Evolutionary conservation across 2,797 vertebrate genomes (phyloP), one percentile per base, ranked within the genome.

Genomic region (Phoebastria nigripes): DNA sequence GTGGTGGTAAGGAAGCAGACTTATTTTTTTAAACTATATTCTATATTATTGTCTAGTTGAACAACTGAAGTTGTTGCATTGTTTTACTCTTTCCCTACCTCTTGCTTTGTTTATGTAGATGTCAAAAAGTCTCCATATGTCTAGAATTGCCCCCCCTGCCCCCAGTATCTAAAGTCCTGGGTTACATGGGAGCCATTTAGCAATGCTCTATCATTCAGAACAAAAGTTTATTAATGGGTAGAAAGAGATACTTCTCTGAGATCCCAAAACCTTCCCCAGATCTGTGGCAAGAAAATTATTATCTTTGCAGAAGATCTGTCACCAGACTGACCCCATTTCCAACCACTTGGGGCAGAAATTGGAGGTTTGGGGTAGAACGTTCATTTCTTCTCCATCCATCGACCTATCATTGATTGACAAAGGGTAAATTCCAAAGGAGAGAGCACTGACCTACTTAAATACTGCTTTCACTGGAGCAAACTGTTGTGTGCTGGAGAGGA

Each of bases 1-100:
- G 41, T 88, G 52, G 39, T 90, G 63, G 35, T 70, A 65, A 82
- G n/a, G 35, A 84, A 84, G 84, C 56, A 78, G 62, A 67, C 41
- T 79, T 91, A 41, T 93, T 82, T 93, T 94, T 95, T 73, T 8
- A 63, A 91, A 84, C 28, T 47, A 9, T 59, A 33, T 66, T 92
- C 42, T 80, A 0, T 87, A 31, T 86, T 88, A 49, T 7, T 63
- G 29, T 52, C 18, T 65, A 55, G 35, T 42, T 84, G 71, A 82
- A 65, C 18, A 66, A 26, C 35, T 44, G 26, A 73, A 72, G 51
- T 79, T 88, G 67, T 89, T 91, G 61, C 35, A 62, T 72, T 72
- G 49, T 90, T 96, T 90, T 81, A 82, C 24, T 59, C 44, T 89
- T 83, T 84, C 14, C 47, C 66, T 88, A 12, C 59, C 58, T 95